Evolutionary conservation across 2,888 invertebrate species (phyloP).

Genomic region (Protula sp.): DNA sequence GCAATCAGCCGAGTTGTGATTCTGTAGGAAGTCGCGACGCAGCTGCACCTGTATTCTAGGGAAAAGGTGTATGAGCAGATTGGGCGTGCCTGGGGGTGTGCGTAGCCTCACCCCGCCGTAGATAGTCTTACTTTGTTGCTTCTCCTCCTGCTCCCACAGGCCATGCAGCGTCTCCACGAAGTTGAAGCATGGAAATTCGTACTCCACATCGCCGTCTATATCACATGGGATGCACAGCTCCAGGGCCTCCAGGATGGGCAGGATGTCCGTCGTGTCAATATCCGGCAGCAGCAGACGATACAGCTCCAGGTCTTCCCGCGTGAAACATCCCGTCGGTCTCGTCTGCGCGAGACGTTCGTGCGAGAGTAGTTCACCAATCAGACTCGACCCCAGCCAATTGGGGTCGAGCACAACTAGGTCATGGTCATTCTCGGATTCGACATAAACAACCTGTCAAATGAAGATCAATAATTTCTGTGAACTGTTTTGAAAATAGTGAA

Average conservation of each 20-base stretch:
- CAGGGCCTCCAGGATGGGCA: slow-evolving; percentile 66
- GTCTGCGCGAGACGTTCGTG: slow-evolving; percentile 51
- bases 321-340: slow-evolving; percentile 63
- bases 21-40: slow-evolving; percentile 54
- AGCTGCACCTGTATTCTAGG: slow-evolving; percentile 65
- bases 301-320: slow-evolving; percentile 68
- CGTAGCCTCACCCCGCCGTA: slow-evolving; percentile 64
- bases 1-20: slow-evolving; percentile 56
- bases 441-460: slow-evolving; percentile 60
- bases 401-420: slow-evolving; percentile 66
- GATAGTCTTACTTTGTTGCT: slow-evolving; percentile 50
- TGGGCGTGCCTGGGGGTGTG: slow-evolving; percentile 46
- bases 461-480: not conserved
- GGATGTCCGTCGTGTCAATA: slow-evolving; percentile 65
- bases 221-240: slow-evolving; percentile 68
- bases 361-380: slow-evolving; percentile 64
- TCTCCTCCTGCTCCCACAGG: slow-evolving; percentile 61
- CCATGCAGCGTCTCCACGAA: slow-evolving; percentile 64
- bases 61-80: slow-evolving; percentile 65
- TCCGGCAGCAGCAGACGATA: slow-evolving; percentile 69
- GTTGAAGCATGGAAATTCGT: slow-evolving; percentile 69
- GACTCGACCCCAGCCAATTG: slow-evolving; percentile 65
- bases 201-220: slow-evolving; percentile 67
- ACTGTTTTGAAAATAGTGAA: no score
- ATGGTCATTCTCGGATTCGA: slow-evolving; percentile 58